Percentiles rank a stretch among this genome's conserved stretches.
Evolutionary conservation across 2,797 vertebrate species (phyloP).

Genomic region (Sebastes goodei): DNA sequence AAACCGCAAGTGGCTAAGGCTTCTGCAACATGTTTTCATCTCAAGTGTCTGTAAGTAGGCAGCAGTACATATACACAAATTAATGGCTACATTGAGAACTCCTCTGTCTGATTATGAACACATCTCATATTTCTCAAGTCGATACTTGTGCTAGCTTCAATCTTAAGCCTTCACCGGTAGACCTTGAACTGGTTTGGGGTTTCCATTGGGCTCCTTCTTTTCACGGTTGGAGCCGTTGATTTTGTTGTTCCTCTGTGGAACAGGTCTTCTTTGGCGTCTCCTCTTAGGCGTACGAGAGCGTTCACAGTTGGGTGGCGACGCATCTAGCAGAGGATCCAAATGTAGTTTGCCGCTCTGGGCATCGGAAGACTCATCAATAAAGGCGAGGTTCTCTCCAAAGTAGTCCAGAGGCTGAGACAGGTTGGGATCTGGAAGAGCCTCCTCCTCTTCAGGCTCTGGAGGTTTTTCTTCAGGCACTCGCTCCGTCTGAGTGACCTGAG

Average conservation of each 20-base stretch:
- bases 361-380: conserved; percentile 92
- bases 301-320: conserved; percentile 39
- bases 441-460: conserved; percentile 30
- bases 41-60: conserved; percentile 43
- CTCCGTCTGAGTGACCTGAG: conserved; percentile 78
- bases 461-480: conserved; percentile 68
- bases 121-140: background rate
- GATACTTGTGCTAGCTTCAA: background rate
- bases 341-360: conserved; percentile 84
- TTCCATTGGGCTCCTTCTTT: conserved; percentile 72
- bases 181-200: conserved; percentile 54
- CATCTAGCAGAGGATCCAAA: conserved; percentile 73
- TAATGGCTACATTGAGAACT: conserved; percentile 3
- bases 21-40: conserved; percentile 42
- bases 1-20: conserved; percentile 58
- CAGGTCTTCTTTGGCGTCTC: conserved; percentile 73
- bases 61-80: conserved; percentile 45
- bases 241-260: conserved; percentile 60
- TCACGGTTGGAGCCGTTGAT: conserved; percentile 38
- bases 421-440: conserved; percentile 43
- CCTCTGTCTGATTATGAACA: conserved; percentile 15
- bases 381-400: conserved; percentile 91
- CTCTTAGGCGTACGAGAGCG: conserved; percentile 69
- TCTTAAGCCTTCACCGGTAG: conserved; percentile 57
- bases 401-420: conserved; percentile 86